Evolutionary conservation across 2,113 vertebrate genomes (phyloP), one percentile per base, ranked within the genome.

Genomic region (Scolopax mira): DNA sequence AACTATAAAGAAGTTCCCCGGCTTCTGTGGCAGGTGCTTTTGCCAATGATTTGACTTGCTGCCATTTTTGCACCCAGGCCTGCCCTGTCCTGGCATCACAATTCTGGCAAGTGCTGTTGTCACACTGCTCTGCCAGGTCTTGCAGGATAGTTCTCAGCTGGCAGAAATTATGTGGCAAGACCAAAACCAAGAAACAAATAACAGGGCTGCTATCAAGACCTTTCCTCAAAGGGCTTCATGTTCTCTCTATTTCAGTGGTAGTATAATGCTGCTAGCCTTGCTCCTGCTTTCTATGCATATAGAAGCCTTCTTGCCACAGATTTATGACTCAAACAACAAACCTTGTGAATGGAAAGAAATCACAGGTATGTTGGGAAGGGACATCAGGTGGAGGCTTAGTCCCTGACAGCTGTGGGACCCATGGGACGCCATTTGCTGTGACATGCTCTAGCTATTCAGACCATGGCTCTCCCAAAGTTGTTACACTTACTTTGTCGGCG

Each of bases 401-500:
- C 57, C 31, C 18, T 65, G 57, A 49, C 0, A 4, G 33, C 39
- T 1, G 1, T 44, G 35, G 66, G 55, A 48, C n/a, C 60, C 2
- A 24, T 16, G 41, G 24, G 65, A 75, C 61, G 33, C 28, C 2
- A 2, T 57, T 31, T 73, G 60, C 55, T 5, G 7, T 1, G 1
- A 18, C 21, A 5, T 9, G 33, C 35, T 37, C 58, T 52, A 60
- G 23, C 62, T 86, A 6, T 37, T 54, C 10, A 41, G 77, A 27
- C 46, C 83, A 11, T 2, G 37, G 41, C 46, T 73, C 13, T 80
- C 77, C 25, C 10, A 4, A 15, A 7, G 37, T 2, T 31, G 28
- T 49, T 69, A 5, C 28, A 67, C 97, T 98, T 91, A 98, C 99
- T 98, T 99, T 99, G 98, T 99, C 99, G 0, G 99, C 99, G 4